phyloP scores from a whole-genome alignment of 1,140 invertebrate species.

The Drosophila tsacasi region DNA sequence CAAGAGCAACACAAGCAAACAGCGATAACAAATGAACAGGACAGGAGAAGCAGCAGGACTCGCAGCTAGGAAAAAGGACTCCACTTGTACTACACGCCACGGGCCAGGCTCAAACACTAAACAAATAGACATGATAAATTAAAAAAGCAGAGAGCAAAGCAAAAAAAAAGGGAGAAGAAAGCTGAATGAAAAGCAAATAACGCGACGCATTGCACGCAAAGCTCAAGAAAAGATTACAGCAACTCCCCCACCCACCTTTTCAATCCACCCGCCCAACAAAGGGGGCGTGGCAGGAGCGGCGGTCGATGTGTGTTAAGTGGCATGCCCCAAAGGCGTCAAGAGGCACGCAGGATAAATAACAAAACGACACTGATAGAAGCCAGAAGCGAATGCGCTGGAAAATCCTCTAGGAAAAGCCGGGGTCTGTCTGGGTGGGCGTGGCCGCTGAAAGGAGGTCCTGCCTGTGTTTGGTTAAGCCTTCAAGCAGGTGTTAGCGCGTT shows the following conservation, averaged over 20 bases:
- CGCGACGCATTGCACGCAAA: constrained; percentile 56
- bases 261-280: constrained; percentile 2
- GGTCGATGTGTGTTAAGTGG: constrained; percentile 77
- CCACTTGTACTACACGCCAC: constrained; percentile 57
- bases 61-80: constrained; percentile 17
- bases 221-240: constrained; percentile 65
- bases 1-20: constrained; percentile 63
- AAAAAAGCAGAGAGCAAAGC: constrained; percentile 76
- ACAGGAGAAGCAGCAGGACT: constrained; percentile 14
- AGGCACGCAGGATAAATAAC: constrained; percentile 77
- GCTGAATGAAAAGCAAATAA: constrained; percentile 54
- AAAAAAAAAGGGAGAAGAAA: constrained; percentile 11
- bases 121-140: constrained; percentile 84
- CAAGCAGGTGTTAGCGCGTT: constrained; percentile 66
- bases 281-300: constrained; percentile 52
- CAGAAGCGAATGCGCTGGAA: constrained; percentile 18
- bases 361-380: constrained; percentile 76
- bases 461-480: constrained; percentile 53
- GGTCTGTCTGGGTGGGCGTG: constrained; percentile 11
- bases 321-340: constrained; percentile 68
- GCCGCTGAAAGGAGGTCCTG: background rate
- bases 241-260: constrained; percentile 5
- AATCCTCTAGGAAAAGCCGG: constrained; percentile 1
- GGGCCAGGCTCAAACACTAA: constrained; percentile 67
- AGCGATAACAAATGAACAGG: constrained; percentile 76